Conservation (phyloP, 2,113 vertebrate genomes). For the Pluvialis apricaria region DNA sequence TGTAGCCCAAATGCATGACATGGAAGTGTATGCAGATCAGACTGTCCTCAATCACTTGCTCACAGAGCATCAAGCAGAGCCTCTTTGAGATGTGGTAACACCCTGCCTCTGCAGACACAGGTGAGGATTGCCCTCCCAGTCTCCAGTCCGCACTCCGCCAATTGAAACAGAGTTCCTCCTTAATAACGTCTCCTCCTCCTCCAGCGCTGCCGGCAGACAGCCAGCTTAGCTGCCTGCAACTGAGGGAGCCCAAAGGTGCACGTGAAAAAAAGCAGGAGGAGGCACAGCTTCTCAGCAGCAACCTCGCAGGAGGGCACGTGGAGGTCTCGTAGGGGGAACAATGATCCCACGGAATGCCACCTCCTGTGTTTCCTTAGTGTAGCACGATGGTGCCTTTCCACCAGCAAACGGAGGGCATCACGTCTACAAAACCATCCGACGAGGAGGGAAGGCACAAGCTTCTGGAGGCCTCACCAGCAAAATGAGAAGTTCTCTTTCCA, state of each 20-base stretch:
- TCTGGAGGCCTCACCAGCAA: neutral
- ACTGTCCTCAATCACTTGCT: neutral
- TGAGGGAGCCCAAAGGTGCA: neutral
- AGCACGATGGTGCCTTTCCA: neutral
- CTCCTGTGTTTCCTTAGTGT: neutral
- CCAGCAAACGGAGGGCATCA: neutral
- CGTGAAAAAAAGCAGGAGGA: neutral
- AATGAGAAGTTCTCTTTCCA: neutral
- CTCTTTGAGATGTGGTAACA: neutral
- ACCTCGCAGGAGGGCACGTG: neutral
- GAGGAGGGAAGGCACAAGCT: neutral
- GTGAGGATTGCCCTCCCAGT: neutral
- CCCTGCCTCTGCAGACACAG: neutral
- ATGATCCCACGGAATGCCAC: rapidly evolving
- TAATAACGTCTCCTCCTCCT: neutral
- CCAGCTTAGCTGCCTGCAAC: neutral
- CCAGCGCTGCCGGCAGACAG: rapidly evolving
- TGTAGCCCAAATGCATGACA: neutral
- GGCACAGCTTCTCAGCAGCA: neutral
- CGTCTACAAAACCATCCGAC: rapidly evolving
- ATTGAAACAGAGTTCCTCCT: neutral
- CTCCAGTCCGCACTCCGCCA: neutral
- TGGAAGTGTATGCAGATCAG: rapidly evolving
- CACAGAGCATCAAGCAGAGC: neutral
- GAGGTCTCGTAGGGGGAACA: neutral